These are phyloP conservation scores for Drosophila simulans DNA, from an alignment of 1,140 invertebrate genomes.

Conservation along the genomic window DNA sequence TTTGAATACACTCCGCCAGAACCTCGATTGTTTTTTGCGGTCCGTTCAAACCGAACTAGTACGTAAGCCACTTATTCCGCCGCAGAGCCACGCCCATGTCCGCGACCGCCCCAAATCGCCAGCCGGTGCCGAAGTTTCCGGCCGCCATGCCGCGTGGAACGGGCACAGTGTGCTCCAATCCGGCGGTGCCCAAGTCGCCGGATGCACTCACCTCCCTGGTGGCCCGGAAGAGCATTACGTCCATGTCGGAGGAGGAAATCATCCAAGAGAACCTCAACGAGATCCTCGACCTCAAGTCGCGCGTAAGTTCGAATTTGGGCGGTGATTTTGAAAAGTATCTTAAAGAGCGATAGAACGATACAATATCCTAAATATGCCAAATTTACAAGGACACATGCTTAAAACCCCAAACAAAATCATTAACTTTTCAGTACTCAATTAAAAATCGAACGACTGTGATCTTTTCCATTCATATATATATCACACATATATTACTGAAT, in stretches of 20 bases:
- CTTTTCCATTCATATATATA: too few relatives aligned
- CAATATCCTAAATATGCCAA: too few relatives aligned
- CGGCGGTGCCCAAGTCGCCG: conserved; percentile 44
- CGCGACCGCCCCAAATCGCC: background rate
- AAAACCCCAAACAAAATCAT: too few relatives aligned
- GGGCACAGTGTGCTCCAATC: background rate
- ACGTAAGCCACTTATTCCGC: background rate
- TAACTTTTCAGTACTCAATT: too few relatives aligned
- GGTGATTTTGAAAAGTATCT: background rate
- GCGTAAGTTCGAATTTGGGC: conserved; percentile 39
- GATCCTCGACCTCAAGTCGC: conserved; percentile 68
- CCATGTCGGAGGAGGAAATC: conserved; percentile 74
- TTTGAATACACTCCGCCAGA: background rate
- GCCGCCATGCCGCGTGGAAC: conserved; percentile 3
- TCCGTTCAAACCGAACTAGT: conserved; percentile 1
- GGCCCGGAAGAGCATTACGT: conserved; percentile 59
- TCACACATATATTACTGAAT: too few relatives aligned
- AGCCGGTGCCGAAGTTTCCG: conserved; percentile 11
- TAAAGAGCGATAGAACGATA: too few relatives aligned
- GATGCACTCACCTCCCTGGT: conserved; percentile 30
- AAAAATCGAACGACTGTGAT: too few relatives aligned
- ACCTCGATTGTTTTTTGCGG: background rate
- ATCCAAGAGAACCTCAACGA: conserved; percentile 73
- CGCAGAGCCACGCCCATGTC: conserved; percentile 4
- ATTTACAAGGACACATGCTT: too few relatives aligned